Evolutionary conservation across 23 tunicate species (phyloP).

Genomic region (Halocynthia roretzi): DNA sequence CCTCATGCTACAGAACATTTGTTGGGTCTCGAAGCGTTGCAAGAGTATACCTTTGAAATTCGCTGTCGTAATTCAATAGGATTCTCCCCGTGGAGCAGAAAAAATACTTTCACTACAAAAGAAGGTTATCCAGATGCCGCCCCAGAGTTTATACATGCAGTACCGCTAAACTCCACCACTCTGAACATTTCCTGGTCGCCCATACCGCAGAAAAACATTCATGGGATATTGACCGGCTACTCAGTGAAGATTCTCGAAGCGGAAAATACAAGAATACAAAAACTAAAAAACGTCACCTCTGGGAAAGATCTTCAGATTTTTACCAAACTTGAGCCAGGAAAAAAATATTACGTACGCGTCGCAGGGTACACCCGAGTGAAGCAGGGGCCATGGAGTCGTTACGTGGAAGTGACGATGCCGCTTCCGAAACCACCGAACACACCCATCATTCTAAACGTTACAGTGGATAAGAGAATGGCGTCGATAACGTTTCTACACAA

Average conservation of each 20-base stretch:
- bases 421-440: neutral
- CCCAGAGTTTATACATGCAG: neutral
- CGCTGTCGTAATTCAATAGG: constrained; percentile 11
- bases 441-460: constrained; percentile 2
- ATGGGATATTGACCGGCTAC: constrained; percentile 1
- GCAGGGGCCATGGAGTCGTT: constrained; percentile 1
- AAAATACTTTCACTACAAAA: neutral
- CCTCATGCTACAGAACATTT: neutral
- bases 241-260: neutral
- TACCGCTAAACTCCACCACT: neutral
- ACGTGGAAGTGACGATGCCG: neutral
- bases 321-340: neutral
- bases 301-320: neutral
- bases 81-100: neutral
- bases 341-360: neutral
- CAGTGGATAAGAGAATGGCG: neutral
- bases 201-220: neutral
- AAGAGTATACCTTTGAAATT: neutral
- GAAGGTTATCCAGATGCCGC: constrained; percentile 5
- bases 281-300: neutral
- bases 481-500: too few species aligned
- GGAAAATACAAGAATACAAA: neutral
- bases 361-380: neutral
- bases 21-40: neutral
- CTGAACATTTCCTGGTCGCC: constrained; percentile 5